Base-by-base conservation (phyloP, 2,888 invertebrate genomes). In the Hartigia nigra region DNA sequence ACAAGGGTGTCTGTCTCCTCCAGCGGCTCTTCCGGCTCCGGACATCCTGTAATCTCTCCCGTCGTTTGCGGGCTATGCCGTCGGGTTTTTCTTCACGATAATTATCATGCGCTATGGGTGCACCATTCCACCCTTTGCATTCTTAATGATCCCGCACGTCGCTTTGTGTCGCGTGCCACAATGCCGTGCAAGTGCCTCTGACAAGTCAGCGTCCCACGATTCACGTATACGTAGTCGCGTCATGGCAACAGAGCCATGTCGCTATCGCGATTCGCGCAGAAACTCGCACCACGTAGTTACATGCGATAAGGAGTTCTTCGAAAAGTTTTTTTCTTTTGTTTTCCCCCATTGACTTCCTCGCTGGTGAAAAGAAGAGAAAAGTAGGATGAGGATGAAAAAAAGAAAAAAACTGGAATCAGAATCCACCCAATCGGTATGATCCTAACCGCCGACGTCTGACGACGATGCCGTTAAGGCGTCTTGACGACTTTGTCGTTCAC, bases 31-130 rank as follows among this genome's bases (percentile, higher is more conserved):
- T 82, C 84, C 83, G 83, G 84, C 88, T 87, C 89, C 90, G 90
- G 89, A 89, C 88, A 90, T 89, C 89, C 89, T 90, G 87, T 87
- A 86, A 87, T 86, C 85, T 86, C 82, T 74, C 75, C 37, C 83
- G 79, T 80, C 81, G 80, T 81, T 76, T 77, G 77, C 77, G 77
- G 74, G 79, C 76, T 75, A 70, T 14, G 69, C 76, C 70, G 81
- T 79, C 82, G 81, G 79, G 76, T 79, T 78, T 78, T 83, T 86
- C 83, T 82, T 83, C 80, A 79, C 80, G 75, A 83, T 85, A 86
- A 88, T 89, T 88, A 87, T 88, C 84, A 87, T 87, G 87, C 87
- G 81, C 86, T 82, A 83, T 83, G 77, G 83, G 82, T 81, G 80
- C 81, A 81, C 79, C 76, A 85, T 83, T 83, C 81, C 86, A 84